Evolutionary conservation across 2,888 invertebrate species (phyloP).

Genomic region (Drosophila borborema): DNA sequence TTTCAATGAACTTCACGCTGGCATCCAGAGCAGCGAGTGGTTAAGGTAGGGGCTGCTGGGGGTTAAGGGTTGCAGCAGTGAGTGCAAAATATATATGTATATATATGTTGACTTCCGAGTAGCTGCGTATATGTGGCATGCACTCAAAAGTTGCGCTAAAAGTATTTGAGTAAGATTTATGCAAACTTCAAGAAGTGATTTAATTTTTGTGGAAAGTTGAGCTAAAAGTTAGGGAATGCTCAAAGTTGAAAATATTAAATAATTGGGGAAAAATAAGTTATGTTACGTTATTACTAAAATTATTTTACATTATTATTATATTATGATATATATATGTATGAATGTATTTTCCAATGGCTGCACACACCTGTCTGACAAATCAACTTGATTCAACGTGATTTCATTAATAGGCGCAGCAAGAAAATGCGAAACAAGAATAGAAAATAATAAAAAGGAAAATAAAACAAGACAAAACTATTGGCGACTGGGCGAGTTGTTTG

Average conservation of each 20-base stretch:
- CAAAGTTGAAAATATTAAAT: background rate
- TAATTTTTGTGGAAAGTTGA: background rate
- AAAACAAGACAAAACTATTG: constrained; percentile 20
- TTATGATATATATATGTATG: too few species aligned
- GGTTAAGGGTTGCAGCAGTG: background rate
- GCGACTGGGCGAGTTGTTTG: constrained; percentile 6
- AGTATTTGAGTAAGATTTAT: constrained; percentile 1
- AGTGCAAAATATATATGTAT: background rate
- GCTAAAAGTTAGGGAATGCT: background rate
- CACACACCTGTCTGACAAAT: constrained; percentile 29
- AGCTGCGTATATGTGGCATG: background rate
- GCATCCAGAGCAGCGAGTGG: background rate
- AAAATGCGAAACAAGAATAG: constrained; percentile 15
- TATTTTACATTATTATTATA: background rate
- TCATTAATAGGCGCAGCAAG: constrained; percentile 23
- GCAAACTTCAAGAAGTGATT: background rate
- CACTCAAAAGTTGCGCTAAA: constrained; percentile 2
- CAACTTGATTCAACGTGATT: constrained; percentile 15
- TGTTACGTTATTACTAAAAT: too few species aligned
- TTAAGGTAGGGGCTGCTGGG: background rate
- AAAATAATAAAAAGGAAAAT: constrained; percentile 11
- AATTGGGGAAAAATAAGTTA: background rate
- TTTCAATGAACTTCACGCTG: constrained; percentile 44
- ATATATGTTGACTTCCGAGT: background rate
- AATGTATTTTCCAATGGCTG: constrained; percentile 9